Percentiles rank a stretch among this genome's conserved stretches.
Conservation (phyloP, 1,140 invertebrate genomes). For the Drosophila triauraria region DNA sequence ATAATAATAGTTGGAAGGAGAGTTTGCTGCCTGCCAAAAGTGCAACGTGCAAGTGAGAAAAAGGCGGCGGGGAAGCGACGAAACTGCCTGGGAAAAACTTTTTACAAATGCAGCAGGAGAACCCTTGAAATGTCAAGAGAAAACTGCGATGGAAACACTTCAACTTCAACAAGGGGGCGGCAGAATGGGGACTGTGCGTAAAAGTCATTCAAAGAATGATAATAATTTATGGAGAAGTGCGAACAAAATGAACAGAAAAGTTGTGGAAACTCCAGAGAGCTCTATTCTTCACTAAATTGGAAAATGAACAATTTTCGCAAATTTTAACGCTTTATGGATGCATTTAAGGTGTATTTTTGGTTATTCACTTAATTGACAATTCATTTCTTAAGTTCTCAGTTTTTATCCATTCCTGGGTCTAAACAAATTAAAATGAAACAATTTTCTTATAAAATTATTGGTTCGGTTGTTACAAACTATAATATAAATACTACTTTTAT, state of each 20-base stretch:
- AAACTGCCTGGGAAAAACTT: conserved; percentile 28
- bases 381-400: too few relatives aligned
- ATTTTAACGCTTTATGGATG: neutral
- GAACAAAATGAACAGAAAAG: conserved; percentile 18
- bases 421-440: too few relatives aligned
- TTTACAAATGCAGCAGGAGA: conserved; percentile 40
- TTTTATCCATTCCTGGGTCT: too few relatives aligned
- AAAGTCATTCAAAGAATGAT: conserved; percentile 28
- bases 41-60: conserved; percentile 34
- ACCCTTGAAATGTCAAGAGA: conserved; percentile 50
- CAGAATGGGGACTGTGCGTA: conserved; percentile 12
- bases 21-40: conserved; percentile 46
- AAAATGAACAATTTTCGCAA: conserved; percentile 9
- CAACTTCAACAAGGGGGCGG: conserved; percentile 10
- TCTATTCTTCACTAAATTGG: conserved; percentile 28
- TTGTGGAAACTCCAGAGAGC: neutral
- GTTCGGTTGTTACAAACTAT: too few relatives aligned
- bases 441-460: too few relatives aligned
- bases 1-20: conserved; percentile 62
- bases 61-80: neutral
- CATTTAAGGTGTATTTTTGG: neutral
- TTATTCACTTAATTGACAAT: neutral
- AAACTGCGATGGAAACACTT: conserved; percentile 46
- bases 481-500: too few relatives aligned
- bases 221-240: conserved; percentile 39